A percentile compares a stretch with the other conserved stretches of the same genome.
These are phyloP conservation scores for Cephus rjabovi DNA, from an alignment of 2,888 invertebrate genomes.

Conservation along the genomic window DNA sequence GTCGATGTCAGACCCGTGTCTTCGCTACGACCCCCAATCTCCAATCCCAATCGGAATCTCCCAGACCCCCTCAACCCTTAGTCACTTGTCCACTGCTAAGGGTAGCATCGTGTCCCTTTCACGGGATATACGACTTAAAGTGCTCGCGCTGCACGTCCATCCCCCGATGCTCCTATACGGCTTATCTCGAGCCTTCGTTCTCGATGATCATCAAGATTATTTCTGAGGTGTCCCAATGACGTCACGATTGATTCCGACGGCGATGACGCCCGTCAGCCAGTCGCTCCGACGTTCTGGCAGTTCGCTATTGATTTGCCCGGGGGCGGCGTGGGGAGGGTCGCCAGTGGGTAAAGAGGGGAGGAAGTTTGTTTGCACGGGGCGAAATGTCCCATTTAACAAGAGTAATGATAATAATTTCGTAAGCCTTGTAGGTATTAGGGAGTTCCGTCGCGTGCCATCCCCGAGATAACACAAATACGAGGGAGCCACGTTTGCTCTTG, in stretches of 20 bases:
- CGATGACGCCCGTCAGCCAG: background rate
- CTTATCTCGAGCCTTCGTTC: background rate
- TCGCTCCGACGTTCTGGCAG: background rate
- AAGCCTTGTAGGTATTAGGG: constrained; percentile 37
- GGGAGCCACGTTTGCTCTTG: constrained; percentile 16
- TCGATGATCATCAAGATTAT: background rate
- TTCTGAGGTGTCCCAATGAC: background rate
- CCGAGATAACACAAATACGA: constrained; percentile 38
- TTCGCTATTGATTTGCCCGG: background rate
- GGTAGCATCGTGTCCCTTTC: background rate
- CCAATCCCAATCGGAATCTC: background rate
- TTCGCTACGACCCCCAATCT: constrained; percentile 16
- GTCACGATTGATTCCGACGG: background rate
- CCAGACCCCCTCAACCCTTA: background rate
- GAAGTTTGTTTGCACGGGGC: constrained; percentile 22
- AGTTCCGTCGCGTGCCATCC: constrained; percentile 38
- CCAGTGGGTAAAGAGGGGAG: background rate
- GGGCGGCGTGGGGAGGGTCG: too few species aligned
- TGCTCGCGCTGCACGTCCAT: too few species aligned
- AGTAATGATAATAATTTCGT: constrained; percentile 42
- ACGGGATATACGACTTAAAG: too few species aligned
- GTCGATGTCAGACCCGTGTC: constrained; percentile 38
- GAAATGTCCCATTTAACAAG: constrained; percentile 34
- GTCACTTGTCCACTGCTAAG: background rate
- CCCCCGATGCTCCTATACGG: too few species aligned